These are phyloP conservation scores for Strix aluco DNA, from an alignment of 2,113 vertebrate genomes.

Conservation along the genomic window DNA sequence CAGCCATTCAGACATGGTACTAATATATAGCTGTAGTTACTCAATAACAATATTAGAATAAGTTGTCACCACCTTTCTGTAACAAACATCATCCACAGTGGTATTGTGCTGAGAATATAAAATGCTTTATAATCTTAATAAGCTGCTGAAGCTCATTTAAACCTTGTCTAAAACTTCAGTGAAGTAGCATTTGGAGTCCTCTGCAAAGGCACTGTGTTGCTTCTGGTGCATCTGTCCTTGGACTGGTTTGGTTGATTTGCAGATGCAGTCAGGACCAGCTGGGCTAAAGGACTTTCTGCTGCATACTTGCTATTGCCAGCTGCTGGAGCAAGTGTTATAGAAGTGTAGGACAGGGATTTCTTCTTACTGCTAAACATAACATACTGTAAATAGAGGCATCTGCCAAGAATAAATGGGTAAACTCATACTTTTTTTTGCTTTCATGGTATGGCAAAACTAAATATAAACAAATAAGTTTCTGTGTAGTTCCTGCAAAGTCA, in stretches of 20 bases:
- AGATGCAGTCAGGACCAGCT: too few relatives aligned
- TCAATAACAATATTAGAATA: neutral
- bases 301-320: neutral
- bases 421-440: accelerated
- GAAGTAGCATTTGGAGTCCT: neutral
- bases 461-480: neutral
- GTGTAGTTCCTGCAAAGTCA: neutral
- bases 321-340: neutral
- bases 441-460: neutral
- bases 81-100: too few relatives aligned
- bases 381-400: neutral
- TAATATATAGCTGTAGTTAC: neutral
- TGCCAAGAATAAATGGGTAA: neutral
- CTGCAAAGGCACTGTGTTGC: accelerated
- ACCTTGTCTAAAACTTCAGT: neutral
- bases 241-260: accelerated
- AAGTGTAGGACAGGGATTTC: neutral
- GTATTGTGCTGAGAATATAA: neutral
- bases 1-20: neutral
- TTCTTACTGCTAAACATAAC: neutral
- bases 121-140: neutral
- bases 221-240: neutral
- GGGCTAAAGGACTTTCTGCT: neutral
- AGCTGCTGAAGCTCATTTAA: neutral
- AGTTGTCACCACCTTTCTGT: neutral